Evolutionary conservation across 64 coral and sea anemone species (phyloP).

Genomic region (Stichodactyla helianthus): DNA sequence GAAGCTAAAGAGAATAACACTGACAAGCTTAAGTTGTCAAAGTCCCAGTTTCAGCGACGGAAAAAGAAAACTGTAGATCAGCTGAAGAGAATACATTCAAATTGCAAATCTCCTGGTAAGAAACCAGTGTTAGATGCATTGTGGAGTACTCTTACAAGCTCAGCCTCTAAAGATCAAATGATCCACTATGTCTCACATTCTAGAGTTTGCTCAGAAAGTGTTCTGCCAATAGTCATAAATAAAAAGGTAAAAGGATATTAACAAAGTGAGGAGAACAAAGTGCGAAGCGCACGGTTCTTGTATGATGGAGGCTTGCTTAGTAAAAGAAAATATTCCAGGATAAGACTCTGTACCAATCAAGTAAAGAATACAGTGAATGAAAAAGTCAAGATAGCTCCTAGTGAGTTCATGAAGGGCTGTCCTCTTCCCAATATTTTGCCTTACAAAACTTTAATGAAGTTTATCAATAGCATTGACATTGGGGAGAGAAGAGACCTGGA

Average conservation of each 20-base stretch:
- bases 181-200: constrained; percentile 36
- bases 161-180: constrained; percentile 32
- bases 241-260: constrained; percentile 34
- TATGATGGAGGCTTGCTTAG: constrained; percentile 41
- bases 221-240: constrained; percentile 34
- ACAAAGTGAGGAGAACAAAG: constrained; percentile 22
- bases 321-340: constrained; percentile 38
- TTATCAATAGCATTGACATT: no score
- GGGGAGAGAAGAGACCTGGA: no score
- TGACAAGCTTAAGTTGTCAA: no score
- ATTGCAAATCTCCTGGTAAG: no score
- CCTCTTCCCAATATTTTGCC: no score
- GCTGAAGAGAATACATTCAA: no score
- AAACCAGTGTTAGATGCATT: constrained; percentile 41
- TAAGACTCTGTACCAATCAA: constrained; percentile 30
- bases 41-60: no score
- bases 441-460: constrained; percentile 54
- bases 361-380: no score
- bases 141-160: constrained; percentile 41
- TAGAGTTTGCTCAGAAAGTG: constrained; percentile 29
- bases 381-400: no score
- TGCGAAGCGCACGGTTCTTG: constrained; percentile 31
- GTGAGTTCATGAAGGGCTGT: no score
- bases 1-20: no score
- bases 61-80: no score